Conservation (phyloP, 2,888 invertebrate genomes). For the Spatulosminthurus flaviceps region DNA sequence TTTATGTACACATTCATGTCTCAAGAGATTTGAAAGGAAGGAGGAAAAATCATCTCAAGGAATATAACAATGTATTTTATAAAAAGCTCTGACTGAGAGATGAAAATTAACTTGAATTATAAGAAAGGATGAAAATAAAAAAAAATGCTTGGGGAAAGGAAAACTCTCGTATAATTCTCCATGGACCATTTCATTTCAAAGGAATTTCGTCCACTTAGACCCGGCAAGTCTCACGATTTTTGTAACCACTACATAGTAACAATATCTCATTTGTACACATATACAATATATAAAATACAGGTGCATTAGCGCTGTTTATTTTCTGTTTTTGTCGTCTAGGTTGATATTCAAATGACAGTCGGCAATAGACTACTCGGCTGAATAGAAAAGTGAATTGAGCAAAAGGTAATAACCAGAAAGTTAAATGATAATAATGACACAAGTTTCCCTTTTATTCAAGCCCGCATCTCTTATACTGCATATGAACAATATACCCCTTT, state of each 20-base stretch:
- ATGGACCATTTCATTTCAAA: conserved; percentile 25
- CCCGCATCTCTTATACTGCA: not conserved
- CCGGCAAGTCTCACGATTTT: not conserved
- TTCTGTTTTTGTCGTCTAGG: too few species aligned
- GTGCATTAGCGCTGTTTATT: too few species aligned
- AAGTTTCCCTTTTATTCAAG: conserved; percentile 24
- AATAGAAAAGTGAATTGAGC: conserved; percentile 22
- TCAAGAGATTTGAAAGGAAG: not conserved
- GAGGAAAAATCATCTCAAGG: not conserved
- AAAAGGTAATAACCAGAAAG: conserved; percentile 7
- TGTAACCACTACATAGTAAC: too few species aligned
- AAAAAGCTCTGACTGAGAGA: not conserved
- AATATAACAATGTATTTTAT: not conserved
- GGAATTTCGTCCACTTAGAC: not conserved
- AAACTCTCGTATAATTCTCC: not conserved
- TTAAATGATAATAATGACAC: conserved; percentile 21
- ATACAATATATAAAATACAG: too few species aligned
- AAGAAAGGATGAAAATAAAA: not conserved
- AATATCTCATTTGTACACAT: too few species aligned
- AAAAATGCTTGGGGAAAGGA: not conserved
- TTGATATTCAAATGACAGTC: too few species aligned
- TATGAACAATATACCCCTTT: not conserved
- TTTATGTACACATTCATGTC: not conserved
- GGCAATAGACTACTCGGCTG: not conserved
- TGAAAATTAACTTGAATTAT: not conserved